Base-by-base conservation (phyloP, 2,113 vertebrate species). In the Apaloderma vittatum region DNA sequence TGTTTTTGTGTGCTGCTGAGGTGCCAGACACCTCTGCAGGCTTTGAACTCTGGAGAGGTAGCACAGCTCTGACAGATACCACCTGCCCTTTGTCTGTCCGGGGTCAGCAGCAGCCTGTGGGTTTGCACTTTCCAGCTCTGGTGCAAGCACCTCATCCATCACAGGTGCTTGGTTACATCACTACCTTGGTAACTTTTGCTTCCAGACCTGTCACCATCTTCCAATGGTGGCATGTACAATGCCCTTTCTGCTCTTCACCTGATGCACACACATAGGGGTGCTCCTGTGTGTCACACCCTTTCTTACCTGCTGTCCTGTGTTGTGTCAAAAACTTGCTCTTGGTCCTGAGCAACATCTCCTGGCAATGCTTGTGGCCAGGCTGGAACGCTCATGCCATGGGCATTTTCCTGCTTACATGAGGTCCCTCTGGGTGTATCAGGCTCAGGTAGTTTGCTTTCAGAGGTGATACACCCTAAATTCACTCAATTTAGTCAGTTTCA, bases 361-460 rank as follows among this genome's bases (percentile, higher is more conserved):
- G 66, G 15, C 45, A 77, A 22, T 23, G 23, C 9, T 77, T 2
- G 1, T 19, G 45, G 36, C 21, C 13, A 2, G 5, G 5, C 26
- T 66, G 32, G 46, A 16, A 16, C 4, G 21, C 23, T 27, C 52
- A 15, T 27, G 36, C n/a, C 48, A 36, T 1, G 4, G 51, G 5
- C 4, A 8, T 57, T 54, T 71, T 49, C 43, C 51, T 3, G 0
- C 21, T 30, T 72, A 2, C 0, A 0, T 23, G 37, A 43, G 16
- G 20, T 59, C 10, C 18, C 17, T 14, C 27, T 45, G 22, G 15
- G 10, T n/a, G 22, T 37, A 8, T 23, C 52, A 43, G 43, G 48
- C 30, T 68, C 6, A 26, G 26, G 16, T 9, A 32, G 17, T 48
- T 20, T 26, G 17, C 26, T 88, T 67, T 20, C 11, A 83, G 15